phyloP scores from a whole-genome alignment of 2,797 vertebrate species.

The Limosa lapponica region DNA sequence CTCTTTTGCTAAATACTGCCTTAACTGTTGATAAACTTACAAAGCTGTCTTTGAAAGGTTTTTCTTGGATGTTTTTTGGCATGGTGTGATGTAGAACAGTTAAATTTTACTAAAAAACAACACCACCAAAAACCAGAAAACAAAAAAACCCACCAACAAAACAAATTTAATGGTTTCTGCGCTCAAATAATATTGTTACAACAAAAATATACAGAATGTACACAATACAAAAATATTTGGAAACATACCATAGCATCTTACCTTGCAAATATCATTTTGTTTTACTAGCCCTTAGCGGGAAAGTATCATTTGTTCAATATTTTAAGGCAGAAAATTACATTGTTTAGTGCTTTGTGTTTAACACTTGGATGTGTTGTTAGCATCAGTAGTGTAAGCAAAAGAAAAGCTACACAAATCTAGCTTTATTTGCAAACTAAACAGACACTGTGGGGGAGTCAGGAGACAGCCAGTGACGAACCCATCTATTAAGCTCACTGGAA shows the following conservation, averaged over 20 bases:
- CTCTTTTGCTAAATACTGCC: background rate
- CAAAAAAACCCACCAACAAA: background rate
- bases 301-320: constrained; percentile 58
- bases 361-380: background rate
- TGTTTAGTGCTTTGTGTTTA: constrained; percentile 50
- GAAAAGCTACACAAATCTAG: constrained; percentile 30
- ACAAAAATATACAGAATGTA: constrained; percentile 83
- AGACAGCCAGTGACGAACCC: constrained; percentile 7
- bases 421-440: constrained; percentile 67
- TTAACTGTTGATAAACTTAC: background rate
- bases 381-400: constrained; percentile 23
- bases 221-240: constrained; percentile 83
- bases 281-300: constrained; percentile 64
- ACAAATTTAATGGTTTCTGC: constrained; percentile 78
- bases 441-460: constrained; percentile 25
- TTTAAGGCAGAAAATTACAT: constrained; percentile 79
- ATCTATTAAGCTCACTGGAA: constrained; percentile 15
- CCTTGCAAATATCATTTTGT: constrained; percentile 53
- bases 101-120: background rate
- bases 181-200: constrained; percentile 76
- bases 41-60: background rate
- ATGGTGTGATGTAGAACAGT: background rate
- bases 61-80: background rate
- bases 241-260: constrained; percentile 63
- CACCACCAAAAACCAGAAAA: background rate